phyloP scores from a whole-genome alignment of 23 tunicate species.

The Halocynthia roretzi region DNA sequence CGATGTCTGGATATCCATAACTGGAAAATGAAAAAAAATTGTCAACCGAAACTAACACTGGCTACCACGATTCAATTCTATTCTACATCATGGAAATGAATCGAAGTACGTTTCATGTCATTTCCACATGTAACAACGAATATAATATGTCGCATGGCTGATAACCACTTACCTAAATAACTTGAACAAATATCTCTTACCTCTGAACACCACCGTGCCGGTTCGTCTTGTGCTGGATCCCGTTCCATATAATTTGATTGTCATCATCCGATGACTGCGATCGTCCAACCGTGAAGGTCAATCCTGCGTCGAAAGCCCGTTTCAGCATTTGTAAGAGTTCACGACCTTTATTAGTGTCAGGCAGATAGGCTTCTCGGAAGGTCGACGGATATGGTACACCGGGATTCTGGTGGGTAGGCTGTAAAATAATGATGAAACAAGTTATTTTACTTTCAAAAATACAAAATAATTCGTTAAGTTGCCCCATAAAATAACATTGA shows the following conservation, averaged over 20 bases:
- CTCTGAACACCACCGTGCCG: constrained; percentile 10
- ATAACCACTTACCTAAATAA: not conserved
- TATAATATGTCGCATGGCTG: not conserved
- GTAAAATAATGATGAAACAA: not conserved
- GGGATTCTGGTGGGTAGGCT: constrained; percentile 3
- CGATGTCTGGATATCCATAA: constrained; percentile 19
- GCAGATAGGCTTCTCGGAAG: constrained; percentile 3
- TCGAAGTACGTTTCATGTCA: too few species aligned
- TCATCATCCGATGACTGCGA: constrained; percentile 11
- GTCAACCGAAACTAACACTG: too few species aligned
- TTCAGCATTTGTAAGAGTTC: constrained; percentile 9
- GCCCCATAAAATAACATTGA: too few species aligned
- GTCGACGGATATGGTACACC: not conserved
- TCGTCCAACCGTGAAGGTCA: constrained; percentile 20
- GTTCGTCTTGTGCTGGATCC: constrained; percentile 21
- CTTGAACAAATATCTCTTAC: constrained; percentile 2
- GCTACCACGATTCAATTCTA: too few species aligned
- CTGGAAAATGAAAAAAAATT: not conserved
- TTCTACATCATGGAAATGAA: too few species aligned
- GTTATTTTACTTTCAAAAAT: too few species aligned
- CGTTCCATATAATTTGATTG: constrained; percentile 25
- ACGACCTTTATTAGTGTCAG: constrained; percentile 9
- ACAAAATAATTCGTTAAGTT: too few species aligned
- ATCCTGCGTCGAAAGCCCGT: constrained; percentile 13
- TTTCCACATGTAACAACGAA: not conserved